Conservation (phyloP, 2,888 invertebrate genomes). For the Lasioglossum zephyrum region DNA sequence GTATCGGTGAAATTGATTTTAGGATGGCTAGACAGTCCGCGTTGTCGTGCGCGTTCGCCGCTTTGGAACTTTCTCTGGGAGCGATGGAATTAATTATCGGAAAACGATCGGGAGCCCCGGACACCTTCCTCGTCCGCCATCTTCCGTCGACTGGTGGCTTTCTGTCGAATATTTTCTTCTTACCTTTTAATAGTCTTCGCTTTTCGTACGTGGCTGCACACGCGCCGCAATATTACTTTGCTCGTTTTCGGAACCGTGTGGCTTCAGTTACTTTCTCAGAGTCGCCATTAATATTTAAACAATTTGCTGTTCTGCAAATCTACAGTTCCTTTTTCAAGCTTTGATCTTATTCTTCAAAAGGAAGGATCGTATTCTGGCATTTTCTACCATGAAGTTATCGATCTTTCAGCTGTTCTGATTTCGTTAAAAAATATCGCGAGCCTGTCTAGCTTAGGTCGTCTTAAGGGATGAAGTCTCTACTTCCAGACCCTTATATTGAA, state of each 20-base stretch:
- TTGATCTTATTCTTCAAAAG: too few species aligned
- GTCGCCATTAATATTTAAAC: not conserved
- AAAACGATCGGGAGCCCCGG: constrained; percentile 61
- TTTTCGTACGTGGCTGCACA: not conserved
- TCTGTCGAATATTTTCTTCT: constrained; percentile 8
- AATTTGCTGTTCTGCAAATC: not conserved
- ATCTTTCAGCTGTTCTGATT: too few species aligned
- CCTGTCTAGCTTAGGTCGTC: too few species aligned
- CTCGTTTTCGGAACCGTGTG: not conserved
- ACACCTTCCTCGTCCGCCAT: constrained; percentile 21
- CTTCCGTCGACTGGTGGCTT: not conserved
- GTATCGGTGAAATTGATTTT: constrained; percentile 41
- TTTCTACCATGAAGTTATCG: too few species aligned
- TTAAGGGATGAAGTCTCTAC: too few species aligned
- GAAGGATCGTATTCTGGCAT: too few species aligned
- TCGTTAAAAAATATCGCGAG: too few species aligned
- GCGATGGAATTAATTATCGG: constrained; percentile 70
- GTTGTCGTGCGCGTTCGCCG: constrained; percentile 10
- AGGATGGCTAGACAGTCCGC: constrained; percentile 14
- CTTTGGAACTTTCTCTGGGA: constrained; percentile 48
- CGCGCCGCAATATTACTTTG: not conserved
- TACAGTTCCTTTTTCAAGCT: too few species aligned
- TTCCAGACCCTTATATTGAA: too few species aligned
- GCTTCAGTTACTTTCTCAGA: not conserved
- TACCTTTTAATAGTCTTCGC: constrained; percentile 8